A percentile compares a stretch with the other conserved stretches of the same genome.
Evolutionary conservation across 2,797 vertebrate genomes (phyloP).

Genomic region (Poeciliopsis presidionis): DNA sequence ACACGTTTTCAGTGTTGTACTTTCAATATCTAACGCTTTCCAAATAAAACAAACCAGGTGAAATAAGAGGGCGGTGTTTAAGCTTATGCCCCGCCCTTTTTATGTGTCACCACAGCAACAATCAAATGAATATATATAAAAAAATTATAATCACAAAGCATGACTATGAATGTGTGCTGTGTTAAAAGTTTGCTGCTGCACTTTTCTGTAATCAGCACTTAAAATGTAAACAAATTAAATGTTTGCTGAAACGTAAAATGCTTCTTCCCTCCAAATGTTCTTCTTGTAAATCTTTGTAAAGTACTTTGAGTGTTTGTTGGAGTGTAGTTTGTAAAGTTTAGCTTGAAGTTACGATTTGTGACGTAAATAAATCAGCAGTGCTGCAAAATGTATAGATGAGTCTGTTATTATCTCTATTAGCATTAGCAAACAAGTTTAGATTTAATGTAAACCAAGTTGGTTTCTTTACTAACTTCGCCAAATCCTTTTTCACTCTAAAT

Average conservation of each 20-base stretch:
- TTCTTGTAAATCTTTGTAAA: slow-evolving; percentile 49
- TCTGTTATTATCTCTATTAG: background rate
- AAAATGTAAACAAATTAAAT: slow-evolving; percentile 16
- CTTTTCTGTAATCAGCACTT: slow-evolving; percentile 39
- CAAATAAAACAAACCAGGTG: background rate
- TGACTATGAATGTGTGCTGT: slow-evolving; percentile 27
- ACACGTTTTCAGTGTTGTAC: background rate
- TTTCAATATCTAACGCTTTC: background rate
- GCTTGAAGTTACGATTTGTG: slow-evolving; percentile 15
- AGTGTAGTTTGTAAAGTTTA: slow-evolving; percentile 26
- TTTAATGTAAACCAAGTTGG: background rate
- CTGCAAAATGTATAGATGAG: background rate
- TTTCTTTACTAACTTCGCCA: background rate
- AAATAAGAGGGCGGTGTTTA: background rate
- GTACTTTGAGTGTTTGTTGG: slow-evolving; percentile 16
- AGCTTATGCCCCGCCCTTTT: background rate
- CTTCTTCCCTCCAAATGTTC: slow-evolving; percentile 9
- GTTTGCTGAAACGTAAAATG: background rate
- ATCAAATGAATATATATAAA: background rate
- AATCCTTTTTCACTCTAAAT: background rate
- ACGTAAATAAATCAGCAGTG: slow-evolving; percentile 17
- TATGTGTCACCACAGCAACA: background rate
- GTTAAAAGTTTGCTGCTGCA: slow-evolving; percentile 27
- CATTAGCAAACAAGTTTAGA: background rate
- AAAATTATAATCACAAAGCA: background rate